Base-by-base conservation (phyloP, 2,113 vertebrate genomes). In the Phaethon lepturus region DNA sequence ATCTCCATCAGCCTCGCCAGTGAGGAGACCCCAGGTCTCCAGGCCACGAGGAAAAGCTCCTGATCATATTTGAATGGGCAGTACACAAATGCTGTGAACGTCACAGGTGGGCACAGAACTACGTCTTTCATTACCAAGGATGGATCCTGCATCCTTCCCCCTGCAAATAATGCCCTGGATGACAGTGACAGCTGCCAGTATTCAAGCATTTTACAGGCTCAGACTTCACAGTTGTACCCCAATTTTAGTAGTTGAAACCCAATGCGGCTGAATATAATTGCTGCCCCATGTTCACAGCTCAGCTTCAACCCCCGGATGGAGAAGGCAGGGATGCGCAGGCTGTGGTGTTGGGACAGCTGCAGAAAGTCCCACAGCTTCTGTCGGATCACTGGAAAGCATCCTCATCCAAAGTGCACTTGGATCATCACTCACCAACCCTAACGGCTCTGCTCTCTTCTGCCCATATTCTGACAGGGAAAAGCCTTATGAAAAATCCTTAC, bases 261-360 rank as follows among this genome's bases (percentile, higher is more conserved):
- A 29, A 0, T 24, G 38, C 0, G 2, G 76, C 31, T 40, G 47
- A 74, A 66, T 6, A 22, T 8, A 47, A 18, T 6, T 58, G 31
- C 53, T 80, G 60, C 42, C 71, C 13, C 19, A 4, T 1, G 17
- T 26, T 85, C 62, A 44, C 1, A 1, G 15, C 76, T 73, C 0
- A 0, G 25, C 45, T 71, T 31, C 10, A 2, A 4, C 1, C 13
- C 55, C 1, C 0, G 13, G 42, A 40, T 9, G 18, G 40, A 63
- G 52, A 33, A 8, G 26, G 24, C 42, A 76, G 40, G 47, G 40
- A 68, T 69, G 53, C 26, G 78, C 16, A 19, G 12, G 19, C 52
- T 79, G n/a, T 0, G 0, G 49, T 45, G 58, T 2, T 49, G 7
- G 47, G 56, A 55, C 0, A 3, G 35, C 16, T 75, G 31, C 17